Base-by-base conservation (phyloP, 1,140 invertebrate species). In the Pachypsylla venusta region DNA sequence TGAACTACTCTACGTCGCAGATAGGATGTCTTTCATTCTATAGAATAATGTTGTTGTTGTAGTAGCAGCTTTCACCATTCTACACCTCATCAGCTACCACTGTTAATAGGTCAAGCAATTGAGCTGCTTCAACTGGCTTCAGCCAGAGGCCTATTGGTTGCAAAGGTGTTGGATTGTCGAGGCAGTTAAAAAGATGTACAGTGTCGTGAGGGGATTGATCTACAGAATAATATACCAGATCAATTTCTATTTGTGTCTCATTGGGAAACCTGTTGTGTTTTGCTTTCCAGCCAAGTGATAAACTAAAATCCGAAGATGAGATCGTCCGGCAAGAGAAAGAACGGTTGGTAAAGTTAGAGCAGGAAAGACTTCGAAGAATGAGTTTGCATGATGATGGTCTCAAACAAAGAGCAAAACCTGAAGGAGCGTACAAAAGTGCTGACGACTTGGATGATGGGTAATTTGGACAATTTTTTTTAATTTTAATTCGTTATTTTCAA, bases 221-320 rank as follows among this genome's bases (percentile, higher is more conserved):
- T n/a, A n/a, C n/a, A n/a, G n/a, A n/a, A n/a, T n/a, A n/a, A n/a
- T n/a, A n/a, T n/a, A n/a, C n/a, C n/a, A n/a, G 30, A 35, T 10
- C 30, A 35, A 35, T 35, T 10, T 35, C n/a, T 35, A 10, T 35
- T 35, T 35, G n/a, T 35, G 30, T n/a, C 30, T 35, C 7, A 35
- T 35, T n/a, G 20, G 30, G 30, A 35, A 35, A 35, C 30, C 30
- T 12, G 30, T n/a, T 54, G 35, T 53, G 10, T 54, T 30, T 54
- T 56, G 48, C 60, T 56, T 62, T 63, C 40, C 48, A 76, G 73
- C 81, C 87, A 5, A 79, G 83, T 27, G 86, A 93, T 69, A 81
- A 81, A 65, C 67, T 91, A 1, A 89, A 91, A 73, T 85, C 80
- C 53, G 81, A 86, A 65, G 86, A 90, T 62, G 86, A 93, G 74